Percentiles rank a stretch among this genome's conserved stretches.
phyloP scores from a whole-genome alignment of 30 jellyfish, hydroid and myxozoan species.

The Sanderia malayensis region DNA sequence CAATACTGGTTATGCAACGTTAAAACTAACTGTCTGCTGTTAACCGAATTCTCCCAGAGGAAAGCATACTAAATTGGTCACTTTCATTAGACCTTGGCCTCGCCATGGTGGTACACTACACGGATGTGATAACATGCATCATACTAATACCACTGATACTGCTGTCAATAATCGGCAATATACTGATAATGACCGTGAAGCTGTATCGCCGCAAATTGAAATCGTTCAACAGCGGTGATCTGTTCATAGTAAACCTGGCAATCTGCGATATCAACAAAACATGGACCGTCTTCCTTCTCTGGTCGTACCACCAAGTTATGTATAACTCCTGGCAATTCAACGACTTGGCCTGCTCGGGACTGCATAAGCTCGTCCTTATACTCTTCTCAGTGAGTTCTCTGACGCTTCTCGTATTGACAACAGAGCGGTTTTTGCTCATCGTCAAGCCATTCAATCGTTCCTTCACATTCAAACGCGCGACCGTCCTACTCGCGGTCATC shows the following conservation, averaged over 20 bases:
- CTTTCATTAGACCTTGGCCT: no score
- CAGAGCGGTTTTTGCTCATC: conserved; percentile 43
- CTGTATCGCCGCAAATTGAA: conserved; percentile 27
- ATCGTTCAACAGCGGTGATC: conserved; percentile 51
- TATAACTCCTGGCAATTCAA: conserved; percentile 19
- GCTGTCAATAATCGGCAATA: conserved; percentile 36
- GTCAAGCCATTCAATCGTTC: conserved; percentile 47
- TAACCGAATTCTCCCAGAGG: no score
- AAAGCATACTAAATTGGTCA: no score
- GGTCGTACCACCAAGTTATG: conserved; percentile 19
- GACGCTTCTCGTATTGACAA: conserved; percentile 33
- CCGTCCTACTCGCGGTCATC: conserved; percentile 1
- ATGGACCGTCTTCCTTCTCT: conserved; percentile 28
- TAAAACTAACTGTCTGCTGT: no score
- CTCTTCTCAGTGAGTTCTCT: conserved; percentile 56
- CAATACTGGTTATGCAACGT: no score
- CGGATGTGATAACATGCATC: no score
- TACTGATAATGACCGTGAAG: conserved; percentile 24
- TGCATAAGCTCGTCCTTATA: conserved; percentile 12
- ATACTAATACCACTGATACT: conserved; percentile 19
- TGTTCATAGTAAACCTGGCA: conserved; percentile 46
- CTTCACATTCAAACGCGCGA: conserved; percentile 17
- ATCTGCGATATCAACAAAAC: conserved; percentile 49
- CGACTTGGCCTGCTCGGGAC: conserved; percentile 5
- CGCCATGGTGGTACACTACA: no score